Evolutionary conservation across 2,888 invertebrate genomes (phyloP), one percentile per base, ranked within the genome.

Genomic region (Caenorhabditis plicata): DNA sequence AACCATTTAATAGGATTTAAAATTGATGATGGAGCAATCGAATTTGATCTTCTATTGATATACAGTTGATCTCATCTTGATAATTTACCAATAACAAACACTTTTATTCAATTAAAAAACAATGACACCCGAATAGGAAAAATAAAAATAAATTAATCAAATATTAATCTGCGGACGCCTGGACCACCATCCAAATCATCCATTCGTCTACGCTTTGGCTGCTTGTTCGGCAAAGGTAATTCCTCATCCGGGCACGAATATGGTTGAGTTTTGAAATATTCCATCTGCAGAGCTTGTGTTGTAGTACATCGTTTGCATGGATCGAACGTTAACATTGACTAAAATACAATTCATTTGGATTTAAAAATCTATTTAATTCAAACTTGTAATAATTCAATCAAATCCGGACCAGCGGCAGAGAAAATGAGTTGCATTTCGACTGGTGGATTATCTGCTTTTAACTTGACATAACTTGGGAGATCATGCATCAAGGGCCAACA

Each of bases 321-420:
- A 53, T 79, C 73, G 51, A 67, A 75, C 5, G 56, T 46, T 42
- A 78, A 66, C 48, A 65, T 56, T 45, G 60, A 55, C 47, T 48
- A 31, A 15, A 55, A 31, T n/a, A 13, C 8, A n/a, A 19, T 15
- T n/a, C n/a, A 13, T 27, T 27, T 9, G 29, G 13, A 27, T 9
- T 27, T 9, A 13, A 13, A 27, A 27, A 9, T 7, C 13, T 27
- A 9, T 9, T 9, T 9, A 27, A 27, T 5, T 19, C 43, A 17
- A n/a, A 54, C 54, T 11, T 17, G 42, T 40, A 95, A 84, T 43
- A 96, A 84, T 63, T 88, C 87, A 25, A 96, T 83, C 32, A 95
- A 85, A 85, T 96, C 95, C 81, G 92, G 91, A 0, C 88, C 87
- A 2, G 94, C 95, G 1, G 96, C 96, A 38, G 92, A 92, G 82